phyloP scores from a whole-genome alignment of 2,113 vertebrate species.

The Oophaga pumilio region DNA sequence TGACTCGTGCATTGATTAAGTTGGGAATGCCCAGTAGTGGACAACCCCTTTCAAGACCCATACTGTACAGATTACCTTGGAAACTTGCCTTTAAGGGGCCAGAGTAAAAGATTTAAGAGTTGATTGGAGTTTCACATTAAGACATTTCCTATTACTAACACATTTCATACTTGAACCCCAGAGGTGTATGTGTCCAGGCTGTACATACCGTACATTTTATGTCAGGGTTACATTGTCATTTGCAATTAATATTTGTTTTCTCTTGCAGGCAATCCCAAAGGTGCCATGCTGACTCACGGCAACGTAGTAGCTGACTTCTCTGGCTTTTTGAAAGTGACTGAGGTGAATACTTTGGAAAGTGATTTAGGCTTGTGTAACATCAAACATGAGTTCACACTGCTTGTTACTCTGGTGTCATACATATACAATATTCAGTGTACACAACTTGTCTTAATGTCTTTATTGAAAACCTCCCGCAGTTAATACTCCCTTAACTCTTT shows the following conservation, averaged over 20 bases:
- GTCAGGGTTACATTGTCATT: background rate
- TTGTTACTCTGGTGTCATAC: background rate
- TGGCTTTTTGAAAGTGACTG: constrained; percentile 97
- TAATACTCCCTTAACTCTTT: background rate
- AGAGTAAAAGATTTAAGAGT: too few relatives aligned
- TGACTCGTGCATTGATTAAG: too few relatives aligned
- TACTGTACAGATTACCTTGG: too few relatives aligned
- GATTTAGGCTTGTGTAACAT: background rate
- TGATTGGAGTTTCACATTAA: background rate
- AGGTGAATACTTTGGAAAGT: constrained; percentile 79
- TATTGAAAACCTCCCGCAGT: background rate
- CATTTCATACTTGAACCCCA: background rate
- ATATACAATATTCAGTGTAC: background rate
- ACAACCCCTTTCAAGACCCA: too few relatives aligned
- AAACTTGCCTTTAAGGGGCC: too few relatives aligned
- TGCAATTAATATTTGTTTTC: background rate
- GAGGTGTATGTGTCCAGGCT: background rate
- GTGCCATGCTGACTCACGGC: constrained; percentile 96
- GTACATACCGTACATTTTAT: background rate
- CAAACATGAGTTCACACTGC: background rate
- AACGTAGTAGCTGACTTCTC: constrained; percentile 97
- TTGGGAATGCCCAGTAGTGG: too few relatives aligned
- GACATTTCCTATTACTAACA: background rate
- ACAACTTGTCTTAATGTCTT: constrained; percentile 11
- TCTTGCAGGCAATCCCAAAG: constrained; percentile 90